Base-by-base conservation (phyloP, 1,140 invertebrate species). In the Centruroides sculpturatus region DNA sequence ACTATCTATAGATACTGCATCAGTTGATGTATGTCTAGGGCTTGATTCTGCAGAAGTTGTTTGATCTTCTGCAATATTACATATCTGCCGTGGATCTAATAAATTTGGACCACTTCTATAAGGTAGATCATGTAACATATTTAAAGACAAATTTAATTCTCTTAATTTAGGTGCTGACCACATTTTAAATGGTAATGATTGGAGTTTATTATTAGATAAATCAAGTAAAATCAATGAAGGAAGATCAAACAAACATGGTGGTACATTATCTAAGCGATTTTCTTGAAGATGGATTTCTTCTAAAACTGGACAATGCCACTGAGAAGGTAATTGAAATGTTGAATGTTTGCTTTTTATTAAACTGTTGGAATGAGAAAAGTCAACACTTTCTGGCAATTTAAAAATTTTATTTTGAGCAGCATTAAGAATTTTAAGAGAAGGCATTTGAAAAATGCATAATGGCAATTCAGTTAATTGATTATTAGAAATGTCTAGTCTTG, bases 151-250 rank as follows among this genome's bases (percentile, higher is more conserved):
- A 73, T 96, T 97, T 10, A 98, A 72, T 72, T 97, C 93, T 60
- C 88, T 82, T 35, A 98, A 74, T 63, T 86, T 86, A 0, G 89
- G 88, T 1, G 90, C 82, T n/a, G 80, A 75, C 96, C 96, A 99
- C 72, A 98, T 78, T 61, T 85, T 83, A 55, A 84, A 81, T 0
- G 94, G 92, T 47, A 98, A 71, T 57, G 79, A 76, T 52, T 86
- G 85, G n/a, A 99, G 74, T 71, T 92, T 91, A 73, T 99, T 99
- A 70, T 95, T 91, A 0, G 92, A 92, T 0, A 94, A 81, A 73
- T 98, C 92, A 64, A 98, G 76, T 5, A 85, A 85, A 34, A 82
- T 79, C 3, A 99, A 75, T 0, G 81, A 75, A 0, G 90, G 89
- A 50, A 98, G 77, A 35, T 81, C 79, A 23, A 70, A 71, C 74